phyloP scores from a whole-genome alignment of 2,888 invertebrate genomes.

The Athalia circularis region DNA sequence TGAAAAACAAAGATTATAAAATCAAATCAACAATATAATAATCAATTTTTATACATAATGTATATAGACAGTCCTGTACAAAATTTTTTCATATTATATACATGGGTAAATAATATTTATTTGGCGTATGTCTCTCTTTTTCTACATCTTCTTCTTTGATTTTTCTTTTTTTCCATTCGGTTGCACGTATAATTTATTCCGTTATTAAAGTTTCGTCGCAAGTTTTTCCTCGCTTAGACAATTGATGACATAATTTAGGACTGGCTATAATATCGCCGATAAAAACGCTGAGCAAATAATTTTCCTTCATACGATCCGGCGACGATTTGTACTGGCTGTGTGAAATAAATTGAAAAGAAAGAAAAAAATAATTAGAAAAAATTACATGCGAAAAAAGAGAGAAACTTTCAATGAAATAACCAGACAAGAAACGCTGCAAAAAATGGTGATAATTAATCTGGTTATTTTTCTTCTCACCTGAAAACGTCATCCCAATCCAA shows the following conservation, averaged over 20 bases:
- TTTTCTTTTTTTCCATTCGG: background rate
- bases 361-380: background rate
- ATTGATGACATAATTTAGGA: conserved; percentile 86
- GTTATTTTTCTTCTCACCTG: conserved; percentile 77
- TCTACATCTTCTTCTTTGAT: background rate
- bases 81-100: too few species aligned
- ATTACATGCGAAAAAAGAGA: background rate
- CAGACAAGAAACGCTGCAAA: too few species aligned
- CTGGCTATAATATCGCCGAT: conserved; percentile 90
- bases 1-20: too few species aligned
- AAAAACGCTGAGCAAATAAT: conserved; percentile 90
- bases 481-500: conserved; percentile 87
- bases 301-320: conserved; percentile 81
- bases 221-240: conserved; percentile 82
- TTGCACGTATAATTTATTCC: conserved; percentile 46
- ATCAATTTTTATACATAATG: too few species aligned
- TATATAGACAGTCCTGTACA: too few species aligned
- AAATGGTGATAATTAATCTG: too few species aligned
- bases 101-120: too few species aligned
- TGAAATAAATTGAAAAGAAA: conserved; percentile 49
- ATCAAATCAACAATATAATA: too few species aligned
- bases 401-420: too few species aligned
- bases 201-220: conserved; percentile 71
- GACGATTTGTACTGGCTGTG: conserved; percentile 89
- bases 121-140: background rate